Base-by-base conservation (phyloP, 2,797 vertebrate species). In the Aulostomus chinensis region DNA sequence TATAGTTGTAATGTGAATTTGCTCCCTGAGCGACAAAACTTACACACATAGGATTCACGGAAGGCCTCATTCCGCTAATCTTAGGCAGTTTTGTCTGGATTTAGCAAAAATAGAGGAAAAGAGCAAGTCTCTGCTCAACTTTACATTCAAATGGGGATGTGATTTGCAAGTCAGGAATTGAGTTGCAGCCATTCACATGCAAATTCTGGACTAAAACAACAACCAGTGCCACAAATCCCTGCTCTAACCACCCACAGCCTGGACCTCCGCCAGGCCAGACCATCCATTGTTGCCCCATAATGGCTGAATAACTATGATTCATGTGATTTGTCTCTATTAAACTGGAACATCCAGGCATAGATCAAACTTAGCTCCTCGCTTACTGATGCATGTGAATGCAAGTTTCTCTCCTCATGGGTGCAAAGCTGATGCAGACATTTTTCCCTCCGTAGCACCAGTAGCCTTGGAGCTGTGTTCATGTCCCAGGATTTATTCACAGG, bases 101-200 rank as follows among this genome's bases (percentile, higher is more conserved):
- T n/a, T n/a, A n/a, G n/a, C n/a, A 22, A 22, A 22, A 22, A 4
- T 22, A 5, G 22, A 24, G 45, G 20, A 10, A 68, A 62, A 48
- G 28, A 28, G 60, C 7, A 56, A 50, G 42, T 26, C 34, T 38
- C 18, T 56, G 36, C 38, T 45, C 24, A 25, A 31, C 51, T 30
- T 15, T 12, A 10, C 25, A 76, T 52, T 70, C 51, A 77, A 78
- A 72, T 41, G 53, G 66, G 66, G 28, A 25, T 7, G 9, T 8
- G 13, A 72, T 63, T 68, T 76, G 56, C 56, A 70, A 72, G 53
- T 70, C 52, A 18, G 32, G 24, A 15, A 49, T 26, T 42, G 6
- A 49, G 35, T 50, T 67, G 56, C 51, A 34, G 1, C 63, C 25
- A 66, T 77, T 78, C 45, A 63, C 57, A 85, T 82, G 82, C 70